phyloP scores from a whole-genome alignment of 2,888 invertebrate genomes.

The Drosophila quinaria region DNA sequence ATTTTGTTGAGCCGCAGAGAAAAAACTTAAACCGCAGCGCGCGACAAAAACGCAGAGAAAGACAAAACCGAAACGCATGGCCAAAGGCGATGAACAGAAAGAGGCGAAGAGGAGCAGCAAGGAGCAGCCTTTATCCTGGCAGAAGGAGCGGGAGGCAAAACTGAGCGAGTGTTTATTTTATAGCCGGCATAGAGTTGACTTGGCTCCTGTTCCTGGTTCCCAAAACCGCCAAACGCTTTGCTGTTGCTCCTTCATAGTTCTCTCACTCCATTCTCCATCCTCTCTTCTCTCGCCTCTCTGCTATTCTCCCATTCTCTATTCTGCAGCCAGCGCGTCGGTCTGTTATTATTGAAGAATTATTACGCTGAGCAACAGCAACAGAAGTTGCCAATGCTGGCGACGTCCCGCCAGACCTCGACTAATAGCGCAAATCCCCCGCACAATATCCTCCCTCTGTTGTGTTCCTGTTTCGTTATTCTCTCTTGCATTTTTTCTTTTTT shows the following conservation, averaged over 20 bases:
- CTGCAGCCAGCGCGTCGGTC: slow-evolving; percentile 20
- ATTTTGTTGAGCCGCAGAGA: slow-evolving; percentile 75
- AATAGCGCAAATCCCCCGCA: slow-evolving; percentile 59
- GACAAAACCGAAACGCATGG: slow-evolving; percentile 53
- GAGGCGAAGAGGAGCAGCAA: slow-evolving; percentile 1
- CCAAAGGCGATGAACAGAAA: slow-evolving; percentile 26
- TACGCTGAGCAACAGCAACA: slow-evolving; percentile 65
- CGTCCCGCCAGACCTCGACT: slow-evolving; percentile 52
- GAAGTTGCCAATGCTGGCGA: slow-evolving; percentile 66
- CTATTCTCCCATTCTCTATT: slow-evolving; percentile 8
- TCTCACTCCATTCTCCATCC: slow-evolving; percentile 25
- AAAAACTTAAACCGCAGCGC: slow-evolving; percentile 70
- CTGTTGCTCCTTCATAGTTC: slow-evolving; percentile 32
- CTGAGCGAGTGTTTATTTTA: slow-evolving; percentile 78
- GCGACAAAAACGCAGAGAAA: slow-evolving; percentile 60
- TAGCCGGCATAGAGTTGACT: slow-evolving; percentile 69
- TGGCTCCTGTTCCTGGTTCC: slow-evolving; percentile 29
- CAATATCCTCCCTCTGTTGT: slow-evolving; percentile 42
- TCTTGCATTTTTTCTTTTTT: slow-evolving; percentile 7
- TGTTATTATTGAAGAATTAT: slow-evolving; percentile 79
- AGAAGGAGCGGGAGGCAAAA: slow-evolving; percentile 39
- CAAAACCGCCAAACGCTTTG: slow-evolving; percentile 53
- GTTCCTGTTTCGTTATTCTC: slow-evolving; percentile 33
- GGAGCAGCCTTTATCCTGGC: slow-evolving; percentile 43
- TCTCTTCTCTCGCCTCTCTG: slow-evolving; percentile 15